phyloP scores from a whole-genome alignment of 2,113 vertebrate species.

The Tenrec ecaudatus region DNA sequence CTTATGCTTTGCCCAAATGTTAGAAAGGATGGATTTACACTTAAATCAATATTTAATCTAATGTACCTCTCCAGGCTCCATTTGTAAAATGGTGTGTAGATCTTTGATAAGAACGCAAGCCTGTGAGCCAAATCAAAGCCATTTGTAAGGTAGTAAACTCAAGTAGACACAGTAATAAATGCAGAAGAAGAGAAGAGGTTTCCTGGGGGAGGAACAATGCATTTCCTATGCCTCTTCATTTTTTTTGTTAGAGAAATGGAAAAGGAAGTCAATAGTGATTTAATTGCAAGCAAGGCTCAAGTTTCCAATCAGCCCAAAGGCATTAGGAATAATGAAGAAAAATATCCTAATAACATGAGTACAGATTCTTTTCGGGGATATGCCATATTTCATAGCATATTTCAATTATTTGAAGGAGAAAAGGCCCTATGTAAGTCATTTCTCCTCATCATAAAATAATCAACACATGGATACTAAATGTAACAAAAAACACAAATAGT shows the following conservation, averaged over 20 bases:
- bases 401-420: constrained; percentile 42
- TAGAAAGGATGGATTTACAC: constrained; percentile 58
- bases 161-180: neutral
- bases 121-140: constrained; percentile 11
- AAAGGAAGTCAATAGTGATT: constrained; percentile 51
- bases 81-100: constrained; percentile 64
- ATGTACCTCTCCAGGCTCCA: constrained; percentile 46
- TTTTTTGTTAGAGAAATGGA: constrained; percentile 35
- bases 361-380: constrained; percentile 32
- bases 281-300: constrained; percentile 57
- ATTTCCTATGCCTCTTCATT: neutral
- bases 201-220: neutral
- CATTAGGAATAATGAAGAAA: constrained; percentile 70
- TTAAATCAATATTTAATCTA: constrained; percentile 78
- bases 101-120: constrained; percentile 53
- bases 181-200: neutral
- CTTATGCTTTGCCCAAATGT: constrained; percentile 45
- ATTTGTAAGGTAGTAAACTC: constrained; percentile 33
- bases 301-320: constrained; percentile 43
- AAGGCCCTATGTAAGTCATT: neutral
- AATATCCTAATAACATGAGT: constrained; percentile 55
- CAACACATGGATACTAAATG: neutral
- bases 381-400: constrained; percentile 27
- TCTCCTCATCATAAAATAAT: constrained; percentile 47
- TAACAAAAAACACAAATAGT: constrained; percentile 15